These are phyloP conservation scores for Colletes gigas DNA, from an alignment of 1,140 invertebrate species.

Conservation along the genomic window DNA sequence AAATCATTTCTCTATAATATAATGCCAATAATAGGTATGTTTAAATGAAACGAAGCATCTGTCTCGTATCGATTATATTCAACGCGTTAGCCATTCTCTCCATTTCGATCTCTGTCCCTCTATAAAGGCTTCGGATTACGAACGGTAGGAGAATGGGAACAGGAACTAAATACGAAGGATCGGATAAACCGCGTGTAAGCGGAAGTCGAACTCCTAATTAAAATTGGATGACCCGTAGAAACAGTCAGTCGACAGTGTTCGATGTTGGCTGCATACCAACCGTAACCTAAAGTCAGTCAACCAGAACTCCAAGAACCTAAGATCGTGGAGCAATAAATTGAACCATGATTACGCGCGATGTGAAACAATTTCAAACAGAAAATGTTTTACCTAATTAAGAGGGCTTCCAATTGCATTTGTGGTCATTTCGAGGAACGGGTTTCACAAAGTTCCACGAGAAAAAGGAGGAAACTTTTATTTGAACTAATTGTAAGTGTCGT, in stretches of 20 bases:
- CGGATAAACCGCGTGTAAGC: slow-evolving; percentile 47
- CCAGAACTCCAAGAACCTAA: slow-evolving; percentile 28
- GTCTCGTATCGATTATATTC: neutral
- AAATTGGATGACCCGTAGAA: slow-evolving; percentile 68
- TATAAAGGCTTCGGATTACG: slow-evolving; percentile 31
- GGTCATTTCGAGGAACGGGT: neutral
- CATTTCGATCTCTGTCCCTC: neutral
- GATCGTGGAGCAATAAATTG: slow-evolving; percentile 33
- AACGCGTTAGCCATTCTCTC: neutral
- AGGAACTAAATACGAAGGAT: slow-evolving; percentile 37
- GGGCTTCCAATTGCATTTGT: neutral
- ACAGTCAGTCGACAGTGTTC: slow-evolving; percentile 42
- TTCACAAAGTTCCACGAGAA: no score
- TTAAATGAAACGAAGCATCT: neutral
- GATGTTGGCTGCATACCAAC: slow-evolving; percentile 34
- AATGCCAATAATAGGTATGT: neutral
- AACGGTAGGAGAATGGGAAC: neutral
- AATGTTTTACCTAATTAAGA: slow-evolving; percentile 1
- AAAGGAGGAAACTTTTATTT: no score
- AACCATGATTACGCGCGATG: neutral
- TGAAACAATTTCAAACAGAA: slow-evolving; percentile 10
- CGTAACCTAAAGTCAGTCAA: slow-evolving; percentile 39
- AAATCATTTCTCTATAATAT: neutral
- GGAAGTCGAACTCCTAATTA: slow-evolving; percentile 66
- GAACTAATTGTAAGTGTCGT: no score